phyloP scores from a whole-genome alignment of 2,113 vertebrate genomes.

The Antechinus stuartii region DNA sequence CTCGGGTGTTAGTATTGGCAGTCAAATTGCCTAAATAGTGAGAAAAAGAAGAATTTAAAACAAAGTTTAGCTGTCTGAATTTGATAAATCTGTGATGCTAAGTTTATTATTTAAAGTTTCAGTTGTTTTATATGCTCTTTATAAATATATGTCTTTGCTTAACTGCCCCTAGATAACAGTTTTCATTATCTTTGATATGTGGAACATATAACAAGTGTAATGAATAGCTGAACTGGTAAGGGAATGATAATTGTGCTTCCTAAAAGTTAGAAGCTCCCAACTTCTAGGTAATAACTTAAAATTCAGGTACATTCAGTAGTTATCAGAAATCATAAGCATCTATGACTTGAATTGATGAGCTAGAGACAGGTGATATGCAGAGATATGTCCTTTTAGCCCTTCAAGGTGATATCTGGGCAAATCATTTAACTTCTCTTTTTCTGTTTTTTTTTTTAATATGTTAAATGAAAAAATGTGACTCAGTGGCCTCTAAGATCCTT shows the following conservation, averaged over 20 bases:
- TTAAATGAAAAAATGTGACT: no score
- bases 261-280: no score
- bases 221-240: not conserved
- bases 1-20: not conserved
- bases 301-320: not conserved
- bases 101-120: not conserved
- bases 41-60: not conserved
- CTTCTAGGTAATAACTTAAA: not conserved
- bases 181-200: not conserved
- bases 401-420: not conserved
- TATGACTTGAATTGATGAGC: not conserved
- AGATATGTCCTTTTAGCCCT: not conserved
- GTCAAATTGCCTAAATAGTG: not conserved
- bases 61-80: not conserved
- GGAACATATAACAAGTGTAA: not conserved
- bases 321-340: not conserved
- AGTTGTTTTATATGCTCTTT: not conserved
- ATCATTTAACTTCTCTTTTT: no score
- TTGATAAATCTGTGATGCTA: no score
- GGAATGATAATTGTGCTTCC: not conserved
- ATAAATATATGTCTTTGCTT: not conserved
- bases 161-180: not conserved
- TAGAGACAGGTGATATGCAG: not conserved
- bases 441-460: no score
- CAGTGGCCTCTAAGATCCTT: no score